Base-by-base conservation (phyloP, 2,888 invertebrate species). In the Idaea biselata region DNA sequence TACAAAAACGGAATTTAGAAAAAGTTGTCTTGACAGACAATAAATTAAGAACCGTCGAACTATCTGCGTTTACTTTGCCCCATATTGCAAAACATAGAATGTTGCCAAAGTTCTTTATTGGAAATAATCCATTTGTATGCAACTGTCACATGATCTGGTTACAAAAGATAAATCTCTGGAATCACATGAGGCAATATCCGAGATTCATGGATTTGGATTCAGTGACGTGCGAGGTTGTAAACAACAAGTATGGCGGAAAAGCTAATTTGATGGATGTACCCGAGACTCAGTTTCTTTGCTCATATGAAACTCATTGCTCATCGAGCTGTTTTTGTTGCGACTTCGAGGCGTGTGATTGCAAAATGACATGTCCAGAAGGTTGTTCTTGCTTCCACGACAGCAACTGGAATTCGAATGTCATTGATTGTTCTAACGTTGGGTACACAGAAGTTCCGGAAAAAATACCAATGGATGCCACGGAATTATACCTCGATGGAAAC, bases 141-240 rank as follows among this genome's bases (percentile, higher is more conserved):
- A 96, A 97, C 88, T 97, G 97, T 90, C 95, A 95, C 68, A 96
- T 97, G 96, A 97, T 97, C 86, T 97, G 97, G 97, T 84, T 97
- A 69, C 94, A 96, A 77, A 93, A 95, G 76, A 95, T 97, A 76
- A 96, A 96, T 88, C 95, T 95, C 77, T 93, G 96, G 87, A 94
- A 95, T 74, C 94, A 95, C 73, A 93, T 95, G 81, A 91, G 96
- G 55, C 96, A 96, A 76, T 96, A 96, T 82, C 96, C 97, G 0
- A 94, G 95, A 76, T 95, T 97, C 71, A 93, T 95, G 79, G 97
- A 97, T 88, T 93, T 97, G 76, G 96, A 96, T 69, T 91, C 94
- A 57, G 95, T 97, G 60, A 94, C 94, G 69, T 97, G 97, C 83
- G 94, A 95, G 77, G 93, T 96, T 80, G 94, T 96, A 54, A 96